phyloP scores from a whole-genome alignment of 1,140 invertebrate species.

The Aphelenchoides besseyi region DNA sequence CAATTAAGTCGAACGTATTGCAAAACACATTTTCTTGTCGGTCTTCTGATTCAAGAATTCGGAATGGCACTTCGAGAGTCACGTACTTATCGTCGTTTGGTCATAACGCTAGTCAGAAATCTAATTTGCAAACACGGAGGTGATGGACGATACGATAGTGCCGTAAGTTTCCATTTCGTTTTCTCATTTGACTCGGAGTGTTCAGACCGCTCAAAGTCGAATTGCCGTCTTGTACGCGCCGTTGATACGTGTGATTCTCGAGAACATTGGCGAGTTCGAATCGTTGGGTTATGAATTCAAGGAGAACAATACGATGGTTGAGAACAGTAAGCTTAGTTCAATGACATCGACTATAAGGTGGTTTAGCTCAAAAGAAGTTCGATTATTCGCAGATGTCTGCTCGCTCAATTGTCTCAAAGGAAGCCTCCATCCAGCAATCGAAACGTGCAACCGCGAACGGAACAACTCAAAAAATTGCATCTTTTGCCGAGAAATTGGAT shows the following conservation, averaged over 20 bases:
- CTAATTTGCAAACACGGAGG: conserved; percentile 86
- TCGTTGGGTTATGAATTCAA: conserved; percentile 17
- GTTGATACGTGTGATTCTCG: conserved; percentile 78
- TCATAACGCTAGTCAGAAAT: conserved; percentile 77
- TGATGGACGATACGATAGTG: conserved; percentile 77
- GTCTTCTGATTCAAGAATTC: conserved; percentile 73
- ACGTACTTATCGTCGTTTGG: conserved; percentile 74
- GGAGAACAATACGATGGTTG: background rate
- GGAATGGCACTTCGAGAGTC: conserved; percentile 78
- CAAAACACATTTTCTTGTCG: conserved; percentile 82
- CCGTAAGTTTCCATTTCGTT: conserved; percentile 65
- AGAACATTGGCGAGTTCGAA: conserved; percentile 71
- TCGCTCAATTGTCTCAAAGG: conserved; percentile 14
- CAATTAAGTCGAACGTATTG: conserved; percentile 76
- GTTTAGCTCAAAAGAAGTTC: conserved; percentile 10
- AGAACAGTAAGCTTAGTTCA: background rate
- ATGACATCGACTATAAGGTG: background rate
- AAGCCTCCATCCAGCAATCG: background rate
- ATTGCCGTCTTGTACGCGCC: conserved; percentile 86
- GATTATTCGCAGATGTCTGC: conserved; percentile 14
- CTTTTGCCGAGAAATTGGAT: conserved; percentile 72
- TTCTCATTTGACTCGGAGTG: background rate
- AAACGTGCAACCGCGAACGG: background rate
- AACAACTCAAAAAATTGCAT: conserved; percentile 23
- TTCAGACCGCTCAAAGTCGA: conserved; percentile 74